Evolutionary conservation across 2,888 invertebrate genomes (phyloP), one percentile per base, ranked within the genome.

Genomic region (Maniola hyperantus): DNA sequence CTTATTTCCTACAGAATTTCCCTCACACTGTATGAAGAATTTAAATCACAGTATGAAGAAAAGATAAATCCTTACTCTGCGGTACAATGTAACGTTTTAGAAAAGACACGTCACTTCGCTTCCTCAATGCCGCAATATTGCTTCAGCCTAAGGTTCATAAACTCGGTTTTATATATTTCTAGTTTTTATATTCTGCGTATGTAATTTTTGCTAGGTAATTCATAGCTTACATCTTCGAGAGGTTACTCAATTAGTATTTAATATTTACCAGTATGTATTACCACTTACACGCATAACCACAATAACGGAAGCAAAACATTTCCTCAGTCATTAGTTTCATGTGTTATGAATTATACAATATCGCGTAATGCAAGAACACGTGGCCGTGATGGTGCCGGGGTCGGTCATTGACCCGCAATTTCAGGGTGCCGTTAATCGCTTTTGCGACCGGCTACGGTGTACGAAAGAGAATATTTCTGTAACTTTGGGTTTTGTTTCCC

Each of bases 361-460:
- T 67, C 58, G 58, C 57, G 59, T 69, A 65, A 66, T 64, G 66
- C 64, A 63, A 65, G 67, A 76, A 73, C 88, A 84, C 83, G 84
- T 86, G 85, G 77, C 71, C 83, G 84, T 86, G 85, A 76, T 71
- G 77, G 55, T 66, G 76, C 78, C 83, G 84, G 85, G 87, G 88
- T 82, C 88, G 89, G 89, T 83, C 88, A 77, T 77, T 82, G 88
- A 87, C 87, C 89, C 77, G 76, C 75, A 77, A 78, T 81, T 80
- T 83, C 77, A 81, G 75, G 78, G 76, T 82, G 83, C 85, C 81
- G 85, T 84, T 88, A 88, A 86, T 85, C 83, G 86, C 84, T 87
- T 88, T 88, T 79, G 82, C 84, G 80, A 63, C 53, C 61, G 61
- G 58, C 68, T 64, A 61, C 61, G 34, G 54, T 34, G 33, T 64